Evolutionary conservation across 1,140 invertebrate species (phyloP).

Genomic region (Tetraneura akinire): DNA sequence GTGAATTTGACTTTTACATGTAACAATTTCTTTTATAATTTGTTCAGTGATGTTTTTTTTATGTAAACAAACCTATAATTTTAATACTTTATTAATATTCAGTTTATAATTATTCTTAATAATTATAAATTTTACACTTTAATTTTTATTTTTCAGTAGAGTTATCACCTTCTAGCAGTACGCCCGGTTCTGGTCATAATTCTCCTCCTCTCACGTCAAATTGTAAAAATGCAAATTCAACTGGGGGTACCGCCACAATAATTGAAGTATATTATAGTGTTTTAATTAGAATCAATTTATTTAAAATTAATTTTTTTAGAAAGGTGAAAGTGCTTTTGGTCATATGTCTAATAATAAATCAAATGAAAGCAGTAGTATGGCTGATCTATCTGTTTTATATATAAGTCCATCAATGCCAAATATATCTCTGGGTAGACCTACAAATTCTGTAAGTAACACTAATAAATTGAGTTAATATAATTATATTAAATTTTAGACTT

Average conservation of each 20-base stretch:
- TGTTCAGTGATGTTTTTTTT: too few species aligned
- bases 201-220: slow-evolving; percentile 69
- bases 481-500: neutral
- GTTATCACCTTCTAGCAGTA: slow-evolving; percentile 63
- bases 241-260: slow-evolving; percentile 60
- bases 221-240: slow-evolving; percentile 64
- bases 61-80: too few species aligned
- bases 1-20: too few species aligned
- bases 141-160: slow-evolving; percentile 55
- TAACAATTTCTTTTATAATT: too few species aligned
- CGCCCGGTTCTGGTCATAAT: slow-evolving; percentile 80
- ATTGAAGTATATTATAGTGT: slow-evolving; percentile 55
- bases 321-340: slow-evolving; percentile 64
- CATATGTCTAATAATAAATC: slow-evolving; percentile 61
- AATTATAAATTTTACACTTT: neutral
- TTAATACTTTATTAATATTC: too few species aligned
- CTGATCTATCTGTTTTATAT: slow-evolving; percentile 74
- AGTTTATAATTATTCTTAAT: too few species aligned
- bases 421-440: slow-evolving; percentile 85
- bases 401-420: slow-evolving; percentile 95
- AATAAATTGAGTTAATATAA: neutral
- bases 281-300: neutral
- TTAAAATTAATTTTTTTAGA: slow-evolving; percentile 58
- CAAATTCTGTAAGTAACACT: slow-evolving; percentile 54
- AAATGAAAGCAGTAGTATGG: slow-evolving; percentile 63